A percentile compares a stretch with the other conserved stretches of the same genome.
Conservation (phyloP, 2,888 invertebrate genomes). For the Rotaria socialis region DNA sequence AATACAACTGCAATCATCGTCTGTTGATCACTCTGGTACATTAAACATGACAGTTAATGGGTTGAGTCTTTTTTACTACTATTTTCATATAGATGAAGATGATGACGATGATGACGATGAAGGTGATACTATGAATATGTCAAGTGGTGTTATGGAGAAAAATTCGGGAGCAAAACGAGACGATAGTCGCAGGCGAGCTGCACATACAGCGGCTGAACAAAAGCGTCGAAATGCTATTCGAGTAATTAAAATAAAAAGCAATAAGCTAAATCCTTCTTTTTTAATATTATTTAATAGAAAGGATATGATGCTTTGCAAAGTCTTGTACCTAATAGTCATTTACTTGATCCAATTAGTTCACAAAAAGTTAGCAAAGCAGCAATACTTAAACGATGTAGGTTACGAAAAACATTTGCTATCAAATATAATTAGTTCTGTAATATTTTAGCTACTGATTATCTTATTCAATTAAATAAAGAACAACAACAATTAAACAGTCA, state of each 20-base stretch:
- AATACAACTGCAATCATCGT: not conserved
- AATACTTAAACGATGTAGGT: constrained; percentile 47
- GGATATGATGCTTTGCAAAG: constrained; percentile 46
- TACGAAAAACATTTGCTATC: not conserved
- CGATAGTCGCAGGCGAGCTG: constrained; percentile 36
- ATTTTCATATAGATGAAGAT: not conserved
- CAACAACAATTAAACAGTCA: constrained; percentile 39
- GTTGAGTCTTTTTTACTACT: not conserved
- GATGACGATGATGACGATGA: constrained; percentile 13
- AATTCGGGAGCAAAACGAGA: not conserved
- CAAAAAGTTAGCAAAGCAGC: constrained; percentile 47
- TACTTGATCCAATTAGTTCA: constrained; percentile 45
- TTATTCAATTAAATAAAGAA: constrained; percentile 43
- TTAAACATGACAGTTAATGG: not conserved
- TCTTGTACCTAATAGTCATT: constrained; percentile 44
- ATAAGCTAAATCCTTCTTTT: no score
- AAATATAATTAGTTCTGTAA: not conserved
- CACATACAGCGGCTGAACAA: constrained; percentile 47
- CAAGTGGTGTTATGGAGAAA: not conserved
- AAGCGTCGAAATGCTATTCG: constrained; percentile 46
- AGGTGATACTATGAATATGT: not conserved
- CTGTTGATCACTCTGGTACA: not conserved
- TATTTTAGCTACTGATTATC: constrained; percentile 44
- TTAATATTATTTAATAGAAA: constrained; percentile 18
- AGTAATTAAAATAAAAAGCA: constrained; percentile 24